These are phyloP conservation scores for Ctena decussata DNA, from an alignment of 2,888 invertebrate genomes.

Conservation along the genomic window DNA sequence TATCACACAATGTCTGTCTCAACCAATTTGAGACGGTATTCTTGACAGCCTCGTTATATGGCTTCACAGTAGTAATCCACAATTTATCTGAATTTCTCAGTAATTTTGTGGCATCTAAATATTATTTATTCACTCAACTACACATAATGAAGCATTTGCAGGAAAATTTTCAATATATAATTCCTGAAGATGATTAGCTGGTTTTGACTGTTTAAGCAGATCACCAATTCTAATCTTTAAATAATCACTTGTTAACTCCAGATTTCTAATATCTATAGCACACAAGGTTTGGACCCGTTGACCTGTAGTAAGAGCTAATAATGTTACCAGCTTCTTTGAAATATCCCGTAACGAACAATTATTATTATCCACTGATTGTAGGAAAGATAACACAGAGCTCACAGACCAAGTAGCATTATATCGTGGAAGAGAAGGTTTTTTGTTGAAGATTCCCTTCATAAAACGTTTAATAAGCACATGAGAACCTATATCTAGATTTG, in stretches of 20 bases:
- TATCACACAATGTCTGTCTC: background rate
- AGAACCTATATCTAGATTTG: background rate
- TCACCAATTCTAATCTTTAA: background rate
- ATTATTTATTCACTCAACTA: background rate
- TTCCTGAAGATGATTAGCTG: background rate
- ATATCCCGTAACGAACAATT: background rate
- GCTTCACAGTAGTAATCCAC: background rate
- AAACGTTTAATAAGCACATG: background rate
- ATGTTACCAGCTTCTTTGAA: background rate
- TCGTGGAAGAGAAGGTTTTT: too few relatives aligned
- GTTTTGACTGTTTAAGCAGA: conserved; percentile 2
- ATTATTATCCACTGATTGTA: background rate
- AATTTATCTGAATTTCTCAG: background rate
- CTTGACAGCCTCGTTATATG: background rate
- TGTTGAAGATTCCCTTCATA: background rate
- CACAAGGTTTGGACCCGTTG: background rate
- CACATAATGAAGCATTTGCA: background rate
- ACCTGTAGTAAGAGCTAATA: background rate
- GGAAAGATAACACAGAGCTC: background rate
- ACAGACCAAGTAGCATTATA: too few relatives aligned
- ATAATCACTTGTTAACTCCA: background rate
- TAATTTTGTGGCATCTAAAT: background rate
- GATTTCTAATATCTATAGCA: background rate
- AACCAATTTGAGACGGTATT: background rate
- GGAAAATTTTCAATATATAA: background rate